phyloP scores from a whole-genome alignment of 2,113 vertebrate genomes.

The Notarius lentiginosus region DNA sequence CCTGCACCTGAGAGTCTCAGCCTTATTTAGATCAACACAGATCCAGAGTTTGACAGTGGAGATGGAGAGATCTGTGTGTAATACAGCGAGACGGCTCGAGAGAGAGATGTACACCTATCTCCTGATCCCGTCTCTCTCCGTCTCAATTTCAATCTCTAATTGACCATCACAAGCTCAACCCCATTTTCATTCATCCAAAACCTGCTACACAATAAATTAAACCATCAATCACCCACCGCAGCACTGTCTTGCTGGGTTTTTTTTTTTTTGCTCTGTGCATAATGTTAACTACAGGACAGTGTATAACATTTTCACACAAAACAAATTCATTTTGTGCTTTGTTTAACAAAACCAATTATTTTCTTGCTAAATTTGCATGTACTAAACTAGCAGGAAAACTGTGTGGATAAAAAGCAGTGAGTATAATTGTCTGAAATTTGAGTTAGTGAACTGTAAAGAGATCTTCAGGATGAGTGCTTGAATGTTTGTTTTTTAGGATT shows the following conservation, averaged over 20 bases:
- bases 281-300: neutral
- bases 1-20: neutral
- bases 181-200: constrained; percentile 58
- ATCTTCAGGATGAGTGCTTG: neutral
- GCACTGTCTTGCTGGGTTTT: constrained; percentile 62
- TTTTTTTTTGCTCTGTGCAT: neutral
- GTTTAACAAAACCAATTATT: neutral
- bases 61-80: neutral
- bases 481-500: neutral
- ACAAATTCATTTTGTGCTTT: neutral
- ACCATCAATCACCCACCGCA: constrained; percentile 71
- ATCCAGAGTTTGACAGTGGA: neutral
- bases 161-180: constrained; percentile 62
- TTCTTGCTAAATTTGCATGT: neutral
- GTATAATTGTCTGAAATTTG: neutral
- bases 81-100: neutral
- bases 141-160: constrained; percentile 65
- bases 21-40: neutral
- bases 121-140: constrained; percentile 3
- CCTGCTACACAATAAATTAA: constrained; percentile 73
- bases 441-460: neutral
- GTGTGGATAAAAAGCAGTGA: neutral
- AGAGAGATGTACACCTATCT: constrained; percentile 30
- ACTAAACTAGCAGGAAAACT: neutral
- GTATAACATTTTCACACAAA: neutral